Evolutionary conservation across 1,140 invertebrate species (phyloP), one percentile per base, ranked within the genome.

Genomic region (Drosophila bipectinata): DNA sequence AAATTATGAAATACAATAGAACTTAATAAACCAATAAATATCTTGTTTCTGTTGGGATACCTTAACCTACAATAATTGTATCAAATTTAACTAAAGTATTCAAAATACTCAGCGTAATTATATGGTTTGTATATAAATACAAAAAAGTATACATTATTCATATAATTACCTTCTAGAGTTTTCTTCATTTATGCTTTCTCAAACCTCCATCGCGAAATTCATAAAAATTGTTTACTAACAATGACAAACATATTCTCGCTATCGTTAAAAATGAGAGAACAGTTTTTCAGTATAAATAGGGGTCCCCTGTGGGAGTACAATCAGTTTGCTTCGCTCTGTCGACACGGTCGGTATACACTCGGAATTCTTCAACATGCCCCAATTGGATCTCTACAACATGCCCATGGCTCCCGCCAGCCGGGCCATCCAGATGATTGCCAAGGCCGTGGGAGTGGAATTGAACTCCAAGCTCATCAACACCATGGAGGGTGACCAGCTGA

Each of bases 351-450:
- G 39, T 12, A 6, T 1, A 34, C 15, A 26, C 54, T 3, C 41
- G 28, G 6, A 32, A 6, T 28, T 37, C 10, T 12, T 12, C 10
- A 37, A 6, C 14, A 37, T 55, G 34, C 28, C 55, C 5, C 54
- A 14, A 10, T 79, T 91, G 78, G 91, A 91, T 78, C 92, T 96
- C 44, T 96, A 96, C 91, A 95, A 95, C 92, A 81, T 94, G 34
- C 92, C 94, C 3, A 93, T 93, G 55, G 95, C 95, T 53, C 92
- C 95, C 3, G 95, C 95, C 3, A 95, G 95, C 90, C 93, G 96
- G 5, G 91, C 94, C 2, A 94, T 96, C 6, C 90, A 95, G 37
- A 92, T 97, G 82, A 92, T 93, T 0, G 95, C 95, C 4, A 94
- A 94, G 64, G 94, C 94, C 15, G 73, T 97, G 6, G 96, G 95